Base-by-base conservation (phyloP, 1,140 invertebrate species). In the Hormaphis cornu region DNA sequence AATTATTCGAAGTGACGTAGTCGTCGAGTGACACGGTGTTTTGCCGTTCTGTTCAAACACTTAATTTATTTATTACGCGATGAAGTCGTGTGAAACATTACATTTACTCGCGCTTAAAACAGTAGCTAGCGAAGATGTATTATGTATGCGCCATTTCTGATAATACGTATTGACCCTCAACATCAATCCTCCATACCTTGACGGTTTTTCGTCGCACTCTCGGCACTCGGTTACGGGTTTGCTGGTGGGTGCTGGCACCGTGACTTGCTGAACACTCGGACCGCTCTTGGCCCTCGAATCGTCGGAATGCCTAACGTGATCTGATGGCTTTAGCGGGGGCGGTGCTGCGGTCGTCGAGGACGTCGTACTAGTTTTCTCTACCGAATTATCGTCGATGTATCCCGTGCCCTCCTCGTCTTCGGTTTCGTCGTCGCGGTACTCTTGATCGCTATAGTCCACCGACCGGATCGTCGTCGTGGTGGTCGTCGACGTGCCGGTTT, bases 121-220 rank as follows among this genome's bases (percentile, higher is more conserved):
- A 58, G 54, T 40, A 37, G 7, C 33, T 58, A 26, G 54, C 54
- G 22, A 40, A 58, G 8, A 24, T 40, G n/a, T 26, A 40, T 40
- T 58, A 58, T n/a, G n/a, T 12, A 58, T 58, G 33, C 20, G 20
- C 8, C 8, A 48, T 50, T 35, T 48, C 44, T 50, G 61, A 66
- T 66, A 50, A 66, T 24, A 22, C 2, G 28, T 33, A 61, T 66
- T 30, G 44, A 48, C 42, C 20, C 61, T 66, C 24, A 48, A 63
- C 50, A 50, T 50, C 40, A 28, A n/a, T 66, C 61, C 44, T 66
- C 61, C 61, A 35, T 66, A 66, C 61, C 61, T 66, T 66, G 52
- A 42, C 42, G 63, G 58, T 70, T 70, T 71, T 53, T 69, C 37
- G 59, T 50, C 52, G 70, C 46, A 54, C 42, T 42, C 48, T 48